Percentiles rank a stretch among this genome's conserved stretches.
These are phyloP conservation scores for Lepisosteus oculatus DNA, from an alignment of 2,113 vertebrate species.

Conservation along the genomic window DNA sequence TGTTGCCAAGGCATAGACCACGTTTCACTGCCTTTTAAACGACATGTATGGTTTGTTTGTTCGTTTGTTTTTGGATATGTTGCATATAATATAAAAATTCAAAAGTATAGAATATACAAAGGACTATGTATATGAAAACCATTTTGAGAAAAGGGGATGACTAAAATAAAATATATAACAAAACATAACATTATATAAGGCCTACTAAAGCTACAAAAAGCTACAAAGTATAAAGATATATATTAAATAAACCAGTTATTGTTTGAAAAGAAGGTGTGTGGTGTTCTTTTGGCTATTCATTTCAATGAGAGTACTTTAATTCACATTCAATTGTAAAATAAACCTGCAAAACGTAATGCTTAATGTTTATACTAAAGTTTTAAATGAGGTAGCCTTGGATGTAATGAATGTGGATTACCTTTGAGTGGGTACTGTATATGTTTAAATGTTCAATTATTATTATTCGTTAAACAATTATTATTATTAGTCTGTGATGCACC, in stretches of 20 bases:
- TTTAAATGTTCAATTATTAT: too few species aligned
- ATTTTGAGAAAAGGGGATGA: slow-evolving; percentile 60
- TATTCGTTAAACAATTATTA: too few species aligned
- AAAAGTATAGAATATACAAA: slow-evolving; percentile 59
- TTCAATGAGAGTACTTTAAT: too few species aligned
- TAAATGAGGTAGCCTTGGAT: too few species aligned
- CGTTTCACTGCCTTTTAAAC: slow-evolving; percentile 76
- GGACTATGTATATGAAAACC: slow-evolving; percentile 73
- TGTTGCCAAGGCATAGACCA: slow-evolving; percentile 68
- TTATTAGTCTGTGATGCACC: too few species aligned
- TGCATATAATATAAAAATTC: slow-evolving; percentile 73
- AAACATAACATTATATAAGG: slow-evolving; percentile 77
- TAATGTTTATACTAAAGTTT: too few species aligned
- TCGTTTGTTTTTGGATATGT: slow-evolving; percentile 73
- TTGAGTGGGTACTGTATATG: too few species aligned
- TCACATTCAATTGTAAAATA: not conserved
- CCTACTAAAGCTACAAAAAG: slow-evolving; percentile 71
- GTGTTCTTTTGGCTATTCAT: slow-evolving; percentile 45
- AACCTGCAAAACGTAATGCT: slow-evolving; percentile 57
- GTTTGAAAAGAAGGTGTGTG: slow-evolving; percentile 78
- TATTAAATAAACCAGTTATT: slow-evolving; percentile 91
- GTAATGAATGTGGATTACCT: too few species aligned
- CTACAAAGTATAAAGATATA: slow-evolving; percentile 82
- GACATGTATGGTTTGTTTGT: slow-evolving; percentile 56
- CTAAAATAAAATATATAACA: slow-evolving; percentile 75